These are phyloP conservation scores for Atopsyche davidsoni DNA, from an alignment of 1,140 invertebrate genomes.

Conservation along the genomic window DNA sequence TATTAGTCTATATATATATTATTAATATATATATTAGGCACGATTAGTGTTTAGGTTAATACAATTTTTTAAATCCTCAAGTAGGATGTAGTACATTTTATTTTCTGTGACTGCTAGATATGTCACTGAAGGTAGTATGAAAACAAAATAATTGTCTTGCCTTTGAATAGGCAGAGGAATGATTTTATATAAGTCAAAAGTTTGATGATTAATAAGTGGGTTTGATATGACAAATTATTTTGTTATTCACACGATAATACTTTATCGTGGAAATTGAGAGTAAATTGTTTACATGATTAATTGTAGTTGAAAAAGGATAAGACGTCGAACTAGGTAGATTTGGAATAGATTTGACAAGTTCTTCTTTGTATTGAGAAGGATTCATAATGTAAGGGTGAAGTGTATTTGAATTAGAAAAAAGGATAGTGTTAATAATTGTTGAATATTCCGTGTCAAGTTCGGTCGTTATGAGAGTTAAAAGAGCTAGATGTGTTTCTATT, in stretches of 20 bases:
- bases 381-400: background rate
- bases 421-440: background rate
- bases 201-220: background rate
- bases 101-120: too few species aligned
- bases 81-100: too few species aligned
- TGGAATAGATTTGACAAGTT: background rate
- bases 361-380: constrained; percentile 3
- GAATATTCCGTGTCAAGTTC: constrained; percentile 5
- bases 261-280: background rate
- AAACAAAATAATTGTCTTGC: constrained; percentile 3
- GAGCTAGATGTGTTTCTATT: constrained; percentile 4
- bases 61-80: too few species aligned
- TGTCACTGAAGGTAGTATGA: constrained; percentile 7
- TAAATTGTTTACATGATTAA: too few species aligned
- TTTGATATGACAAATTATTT: constrained; percentile 6
- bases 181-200: constrained; percentile 3
- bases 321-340: too few species aligned
- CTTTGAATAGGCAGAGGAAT: constrained; percentile 1
- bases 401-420: background rate
- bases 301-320: too few species aligned
- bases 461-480: constrained; percentile 3
- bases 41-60: too few species aligned
- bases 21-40: too few species aligned
- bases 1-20: too few species aligned
- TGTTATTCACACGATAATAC: background rate